Percentiles rank a stretch among this genome's conserved stretches.
These are phyloP conservation scores for Camelus dromedarius DNA, from an alignment of 2,113 vertebrate species.

Conservation along the genomic window DNA sequence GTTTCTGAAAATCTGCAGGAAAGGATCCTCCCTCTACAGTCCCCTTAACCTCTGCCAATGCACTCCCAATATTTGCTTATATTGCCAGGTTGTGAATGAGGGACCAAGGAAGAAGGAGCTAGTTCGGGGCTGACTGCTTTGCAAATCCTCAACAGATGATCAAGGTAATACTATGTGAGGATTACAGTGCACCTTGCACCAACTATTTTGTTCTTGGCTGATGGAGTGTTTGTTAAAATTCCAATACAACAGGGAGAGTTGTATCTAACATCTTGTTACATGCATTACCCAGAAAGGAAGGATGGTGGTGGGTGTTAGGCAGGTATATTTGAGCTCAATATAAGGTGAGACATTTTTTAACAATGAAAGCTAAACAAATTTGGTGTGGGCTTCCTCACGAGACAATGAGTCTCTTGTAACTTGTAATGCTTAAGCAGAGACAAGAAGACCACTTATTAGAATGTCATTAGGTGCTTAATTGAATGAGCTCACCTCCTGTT, in stretches of 20 bases:
- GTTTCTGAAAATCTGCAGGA: not conserved
- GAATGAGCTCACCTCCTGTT: not conserved
- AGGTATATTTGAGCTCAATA: not conserved
- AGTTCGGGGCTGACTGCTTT: not conserved
- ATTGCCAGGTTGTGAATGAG: not conserved
- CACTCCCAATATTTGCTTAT: not conserved
- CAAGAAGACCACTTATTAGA: not conserved
- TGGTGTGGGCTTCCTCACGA: not conserved
- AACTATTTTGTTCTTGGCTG: not conserved
- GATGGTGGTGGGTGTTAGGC: not conserved
- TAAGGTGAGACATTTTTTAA: not conserved
- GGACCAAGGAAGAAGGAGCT: not conserved
- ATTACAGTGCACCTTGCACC: not conserved
- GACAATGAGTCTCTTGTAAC: not conserved
- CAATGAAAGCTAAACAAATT: not conserved
- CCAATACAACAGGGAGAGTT: not conserved
- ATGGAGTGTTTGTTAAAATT: not conserved
- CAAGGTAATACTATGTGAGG: not conserved
- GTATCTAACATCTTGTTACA: not conserved
- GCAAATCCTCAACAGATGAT: not conserved
- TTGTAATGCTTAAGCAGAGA: not conserved
- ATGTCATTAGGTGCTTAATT: not conserved
- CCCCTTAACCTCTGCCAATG: not conserved
- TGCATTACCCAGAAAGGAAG: not conserved
- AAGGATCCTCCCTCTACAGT: not conserved